Percentiles rank a stretch among this genome's conserved stretches.
phyloP scores from a whole-genome alignment of 2,888 invertebrate species.

The Bombylius discolor region DNA sequence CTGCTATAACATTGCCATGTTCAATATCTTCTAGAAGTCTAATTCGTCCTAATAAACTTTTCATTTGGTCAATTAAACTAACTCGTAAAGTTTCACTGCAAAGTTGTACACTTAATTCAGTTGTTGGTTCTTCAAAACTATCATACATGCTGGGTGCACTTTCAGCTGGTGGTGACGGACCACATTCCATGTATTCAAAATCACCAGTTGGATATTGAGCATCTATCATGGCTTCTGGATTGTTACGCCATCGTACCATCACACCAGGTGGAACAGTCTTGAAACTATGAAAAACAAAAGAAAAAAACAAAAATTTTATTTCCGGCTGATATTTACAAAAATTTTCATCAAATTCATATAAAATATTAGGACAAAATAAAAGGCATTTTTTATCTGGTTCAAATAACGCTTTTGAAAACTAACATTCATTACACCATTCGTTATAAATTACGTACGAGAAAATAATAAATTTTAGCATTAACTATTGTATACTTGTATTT shows the following conservation, averaged over 20 bases:
- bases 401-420: no score
- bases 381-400: not conserved
- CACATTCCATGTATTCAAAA: conserved; percentile 66
- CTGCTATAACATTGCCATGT: conserved; percentile 47
- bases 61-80: conserved; percentile 62
- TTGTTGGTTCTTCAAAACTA: conserved; percentile 60
- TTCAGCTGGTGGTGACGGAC: conserved; percentile 67
- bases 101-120: conserved; percentile 57
- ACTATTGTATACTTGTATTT: no score
- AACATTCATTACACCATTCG: no score
- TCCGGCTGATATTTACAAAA: not conserved
- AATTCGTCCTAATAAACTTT: conserved; percentile 51
- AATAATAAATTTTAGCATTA: no score
- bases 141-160: conserved; percentile 71
- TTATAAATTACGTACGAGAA: no score
- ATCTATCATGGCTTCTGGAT: conserved; percentile 45
- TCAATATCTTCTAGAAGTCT: conserved; percentile 62
- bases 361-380: no score
- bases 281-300: conserved; percentile 28
- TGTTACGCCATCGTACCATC: conserved; percentile 46
- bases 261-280: conserved; percentile 38
- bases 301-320: not conserved
- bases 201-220: conserved; percentile 53
- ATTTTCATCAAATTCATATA: no score
- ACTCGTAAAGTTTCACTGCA: conserved; percentile 60